Conservation (phyloP, 2,888 invertebrate genomes). For the Chymomyza procnemis region DNA sequence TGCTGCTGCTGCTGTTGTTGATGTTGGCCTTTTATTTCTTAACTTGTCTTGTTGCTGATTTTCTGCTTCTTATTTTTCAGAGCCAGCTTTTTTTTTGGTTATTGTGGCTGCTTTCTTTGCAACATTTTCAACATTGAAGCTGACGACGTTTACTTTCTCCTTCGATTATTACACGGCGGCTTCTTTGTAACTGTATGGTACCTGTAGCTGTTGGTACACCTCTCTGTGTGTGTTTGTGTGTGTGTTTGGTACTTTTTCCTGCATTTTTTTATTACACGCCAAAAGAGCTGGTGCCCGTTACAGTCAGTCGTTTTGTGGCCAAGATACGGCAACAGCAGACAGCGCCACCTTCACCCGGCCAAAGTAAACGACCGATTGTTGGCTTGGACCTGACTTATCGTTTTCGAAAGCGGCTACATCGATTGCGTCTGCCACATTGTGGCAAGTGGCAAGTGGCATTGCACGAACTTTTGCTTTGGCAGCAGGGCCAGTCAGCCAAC, state of each 20-base stretch:
- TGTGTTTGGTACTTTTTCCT: constrained; percentile 61
- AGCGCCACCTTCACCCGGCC: constrained; percentile 54
- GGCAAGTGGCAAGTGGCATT: constrained; percentile 59
- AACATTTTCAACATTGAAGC: constrained; percentile 60
- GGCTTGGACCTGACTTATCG: constrained; percentile 24
- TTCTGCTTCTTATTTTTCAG: constrained; percentile 28
- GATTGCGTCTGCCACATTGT: constrained; percentile 24
- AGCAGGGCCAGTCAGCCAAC: constrained; percentile 20
- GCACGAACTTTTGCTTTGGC: background rate
- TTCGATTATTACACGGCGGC: constrained; percentile 43
- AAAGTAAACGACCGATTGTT: constrained; percentile 43
- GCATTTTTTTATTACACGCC: constrained; percentile 61
- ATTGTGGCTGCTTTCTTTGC: constrained; percentile 64
- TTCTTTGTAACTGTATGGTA: constrained; percentile 1
- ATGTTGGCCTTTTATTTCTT: constrained; percentile 20
- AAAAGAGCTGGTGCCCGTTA: background rate
- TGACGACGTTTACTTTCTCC: constrained; percentile 67
- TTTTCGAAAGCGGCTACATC: background rate
- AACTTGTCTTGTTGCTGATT: constrained; percentile 23
- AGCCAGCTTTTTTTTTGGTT: constrained; percentile 38
- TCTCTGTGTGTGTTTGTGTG: constrained; percentile 2
- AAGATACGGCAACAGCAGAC: background rate
- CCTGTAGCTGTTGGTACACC: background rate
- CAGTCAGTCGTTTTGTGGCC: background rate
- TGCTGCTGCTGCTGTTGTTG: constrained; percentile 1